These are phyloP conservation scores for Creontiades dilutus DNA, from an alignment of 2,888 invertebrate genomes.

Conservation along the genomic window DNA sequence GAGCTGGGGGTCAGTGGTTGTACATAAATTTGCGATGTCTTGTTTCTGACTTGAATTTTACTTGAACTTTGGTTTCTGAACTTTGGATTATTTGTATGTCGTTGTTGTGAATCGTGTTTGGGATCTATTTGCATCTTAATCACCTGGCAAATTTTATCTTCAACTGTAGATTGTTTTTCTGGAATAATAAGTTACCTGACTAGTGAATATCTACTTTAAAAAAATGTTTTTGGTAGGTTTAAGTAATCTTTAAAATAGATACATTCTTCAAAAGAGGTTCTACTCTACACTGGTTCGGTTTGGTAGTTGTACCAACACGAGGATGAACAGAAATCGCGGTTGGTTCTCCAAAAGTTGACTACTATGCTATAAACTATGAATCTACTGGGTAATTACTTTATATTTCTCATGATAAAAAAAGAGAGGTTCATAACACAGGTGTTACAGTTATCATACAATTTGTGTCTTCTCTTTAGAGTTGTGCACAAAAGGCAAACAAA, in stretches of 20 bases:
- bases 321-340: no score
- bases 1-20: background rate
- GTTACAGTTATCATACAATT: background rate
- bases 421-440: no score
- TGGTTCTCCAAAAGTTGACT: no score
- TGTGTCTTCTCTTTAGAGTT: background rate
- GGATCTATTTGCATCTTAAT: background rate
- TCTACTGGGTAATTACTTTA: no score
- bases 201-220: no score
- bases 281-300: no score
- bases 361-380: no score
- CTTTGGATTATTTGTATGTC: background rate
- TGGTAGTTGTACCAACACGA: no score
- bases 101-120: background rate
- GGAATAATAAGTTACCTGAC: background rate
- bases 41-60: background rate
- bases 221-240: no score
- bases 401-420: no score
- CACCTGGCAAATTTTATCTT: constrained; percentile 11
- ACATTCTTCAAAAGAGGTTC: no score
- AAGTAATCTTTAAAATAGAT: no score
- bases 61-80: background rate
- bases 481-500: background rate
- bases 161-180: background rate
- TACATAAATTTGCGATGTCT: background rate